Evolutionary conservation across 1,140 invertebrate species (phyloP).

Genomic region (Pectinophora gossypiella): DNA sequence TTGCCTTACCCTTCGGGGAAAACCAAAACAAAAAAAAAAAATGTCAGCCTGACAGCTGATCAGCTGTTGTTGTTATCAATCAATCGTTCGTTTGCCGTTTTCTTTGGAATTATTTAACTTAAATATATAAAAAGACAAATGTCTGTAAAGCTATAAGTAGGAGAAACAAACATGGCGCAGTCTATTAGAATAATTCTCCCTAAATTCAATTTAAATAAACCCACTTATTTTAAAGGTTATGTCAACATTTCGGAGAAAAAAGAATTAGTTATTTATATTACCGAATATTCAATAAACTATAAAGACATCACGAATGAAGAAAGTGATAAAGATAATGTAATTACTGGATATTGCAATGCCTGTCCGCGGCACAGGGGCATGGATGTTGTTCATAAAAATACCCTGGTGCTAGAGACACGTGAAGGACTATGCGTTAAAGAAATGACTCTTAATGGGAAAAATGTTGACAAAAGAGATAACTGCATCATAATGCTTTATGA

Average conservation of each 20-base stretch:
- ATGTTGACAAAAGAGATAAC: constrained; percentile 20
- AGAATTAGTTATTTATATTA: constrained; percentile 36
- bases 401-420: constrained; percentile 15
- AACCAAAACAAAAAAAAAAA: no score
- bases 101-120: no score
- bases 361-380: no score
- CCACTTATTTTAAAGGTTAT: constrained; percentile 40
- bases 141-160: no score
- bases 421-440: constrained; percentile 23
- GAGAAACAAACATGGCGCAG: neutral
- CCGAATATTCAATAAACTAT: constrained; percentile 25
- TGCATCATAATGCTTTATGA: constrained; percentile 52
- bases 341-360: constrained; percentile 20
- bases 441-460: constrained; percentile 32
- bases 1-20: no score
- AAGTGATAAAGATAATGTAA: neutral
- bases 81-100: no score
- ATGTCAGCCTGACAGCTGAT: no score
- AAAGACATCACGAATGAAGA: constrained; percentile 13
- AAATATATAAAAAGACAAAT: no score
- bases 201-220: constrained; percentile 19
- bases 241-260: constrained; percentile 17
- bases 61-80: no score
- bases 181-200: constrained; percentile 41
- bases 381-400: no score